Base-by-base conservation (phyloP, 2,888 invertebrate genomes). In the Coelopa pilipes region DNA sequence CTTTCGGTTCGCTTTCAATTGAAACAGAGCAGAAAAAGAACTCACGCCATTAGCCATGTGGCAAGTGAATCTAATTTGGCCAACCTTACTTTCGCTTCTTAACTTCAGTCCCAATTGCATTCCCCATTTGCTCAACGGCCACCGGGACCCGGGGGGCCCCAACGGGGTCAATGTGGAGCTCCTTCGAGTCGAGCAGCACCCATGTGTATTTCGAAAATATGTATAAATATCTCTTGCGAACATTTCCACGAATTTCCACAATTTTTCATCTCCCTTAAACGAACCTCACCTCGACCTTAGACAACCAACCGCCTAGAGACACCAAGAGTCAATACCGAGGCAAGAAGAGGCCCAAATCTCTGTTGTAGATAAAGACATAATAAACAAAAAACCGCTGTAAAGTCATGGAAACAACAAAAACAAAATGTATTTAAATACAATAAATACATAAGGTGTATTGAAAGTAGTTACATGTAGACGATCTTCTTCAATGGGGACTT, bases 351-450 rank as follows among this genome's bases (percentile, higher is more conserved):
- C 45, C 59, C 34, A 47, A 46, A 46, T 59, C 69, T 69, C 69
- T 69, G 59, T 69, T 69, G 69, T 69, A 69, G 69, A 69, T 69
- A 69, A 66, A 50, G 50, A 53, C 19, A 62, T 45, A 60, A 34
- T 57, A 75, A 73, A 69, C 21, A 60, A 73, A n/a, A 66, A 70
- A 17, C 66, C 24, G n/a, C 53, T 68, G 21, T 50, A 66, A 49
- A 15, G 13, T 50, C 19, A 50, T 66, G n/a, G 17, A 50, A 76
- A 75, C 50, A 74, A 73, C 70, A 72, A 68, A 73, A 60, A 59
- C 17, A 73, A 74, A 73, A 49, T 19, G 7, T 19, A 66, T 24
- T 10, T 24, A 53, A 24, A 50, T 66, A 21, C 34, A 62, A 53
- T 7, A 53, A 53, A 46, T 63, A 46, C 46, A 12, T n/a, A 46